Evolutionary conservation across 2,888 invertebrate genomes (phyloP), one percentile per base, ranked within the genome.

Genomic region (Melanophora roralis): DNA sequence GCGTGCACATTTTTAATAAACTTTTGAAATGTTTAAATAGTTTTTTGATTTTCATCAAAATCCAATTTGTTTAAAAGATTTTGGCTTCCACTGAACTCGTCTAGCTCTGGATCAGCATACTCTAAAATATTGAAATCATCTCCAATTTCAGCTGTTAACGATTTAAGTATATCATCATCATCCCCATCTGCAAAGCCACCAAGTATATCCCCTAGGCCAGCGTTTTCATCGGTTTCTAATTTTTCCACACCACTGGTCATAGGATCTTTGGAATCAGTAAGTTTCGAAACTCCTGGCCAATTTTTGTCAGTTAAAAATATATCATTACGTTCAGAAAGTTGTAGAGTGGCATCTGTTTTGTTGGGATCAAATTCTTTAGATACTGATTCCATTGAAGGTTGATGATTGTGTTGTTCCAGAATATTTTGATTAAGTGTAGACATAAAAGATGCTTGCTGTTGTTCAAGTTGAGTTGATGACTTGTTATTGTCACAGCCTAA

Each of bases 71-170:
- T 96, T 68, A 98, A 92, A 83, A 97, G 95, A 86, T 96, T 96
- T 38, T 96, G 96, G 86, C 95, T 94, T 81, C 94, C 93, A 81
- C 94, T 92, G 84, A 95, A 92, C 78, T 94, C 94, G 83, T 96
- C 97, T 65, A 97, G 91, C 90, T 97, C 97, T 0, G 98, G 97
- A 91, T 98, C 98, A 0, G 97, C 98, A 89, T 98, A 98, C 89
- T 97, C 97, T 82, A 98, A 90, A 85, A 98, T 97, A 89, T 98
- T 98, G 90, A 98, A 98, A 91, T 97, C 97, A 79, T 96, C 95
- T 5, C 97, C 97, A 92, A 97, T 95, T 90, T 96, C 96, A n/a
- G 95, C 95, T 85, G 92, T 91, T 45, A 93, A 87, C 0, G 93
- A 93, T 83, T 92, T 92, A 27, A 97, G 91, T 47, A 97, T 91